Evolutionary conservation across 2,888 invertebrate genomes (phyloP), one percentile per base, ranked within the genome.

Genomic region (Harpalus rufipes): DNA sequence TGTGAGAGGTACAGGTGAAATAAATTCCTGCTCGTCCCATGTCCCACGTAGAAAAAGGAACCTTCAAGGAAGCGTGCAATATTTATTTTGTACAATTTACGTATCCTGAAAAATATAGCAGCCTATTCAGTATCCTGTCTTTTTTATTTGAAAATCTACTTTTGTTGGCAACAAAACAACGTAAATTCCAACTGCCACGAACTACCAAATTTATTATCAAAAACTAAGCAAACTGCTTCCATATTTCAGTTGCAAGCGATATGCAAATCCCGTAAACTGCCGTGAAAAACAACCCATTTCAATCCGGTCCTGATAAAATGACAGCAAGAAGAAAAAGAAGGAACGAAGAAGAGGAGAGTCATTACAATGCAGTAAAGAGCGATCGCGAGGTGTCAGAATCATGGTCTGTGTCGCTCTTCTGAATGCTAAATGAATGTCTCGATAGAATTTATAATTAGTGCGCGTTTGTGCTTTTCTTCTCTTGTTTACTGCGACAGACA

Each of bases 381-480:
- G 78, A 58, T 78, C 65, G 56, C 61, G 16, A 84, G 78, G 78
- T 84, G 84, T 84, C 84, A 84, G 78, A 63, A 61, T 56, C 84
- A 61, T 63, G 78, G 74, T 63, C 78, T 84, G 41, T 61, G 63
- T 61, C 65, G 41, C 39, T 41, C 16, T 32, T 80, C 32, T 25
- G 80, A 61, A 59, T 61, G 80, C 25, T 59, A 61, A 80, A 59
- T 80, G 61, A 61, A 41, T 32, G 12, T 84, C 84, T 51, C 84
- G 78, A 61, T 84, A 84, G 84, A 78, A 63, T 84, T 78, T 84
- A 84, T 84, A 84, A 84, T 84, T 84, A 84, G 84, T 56, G 25
- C 56, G 39, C 80, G 80, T 56, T 58, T 58, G 58, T 58, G 10
- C 21, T 78, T 68, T 68, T 25, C 14, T 68, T 39, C 41, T n/a